Base-by-base conservation (phyloP, 2,888 invertebrate species). In the Melinopterus prodromus region DNA sequence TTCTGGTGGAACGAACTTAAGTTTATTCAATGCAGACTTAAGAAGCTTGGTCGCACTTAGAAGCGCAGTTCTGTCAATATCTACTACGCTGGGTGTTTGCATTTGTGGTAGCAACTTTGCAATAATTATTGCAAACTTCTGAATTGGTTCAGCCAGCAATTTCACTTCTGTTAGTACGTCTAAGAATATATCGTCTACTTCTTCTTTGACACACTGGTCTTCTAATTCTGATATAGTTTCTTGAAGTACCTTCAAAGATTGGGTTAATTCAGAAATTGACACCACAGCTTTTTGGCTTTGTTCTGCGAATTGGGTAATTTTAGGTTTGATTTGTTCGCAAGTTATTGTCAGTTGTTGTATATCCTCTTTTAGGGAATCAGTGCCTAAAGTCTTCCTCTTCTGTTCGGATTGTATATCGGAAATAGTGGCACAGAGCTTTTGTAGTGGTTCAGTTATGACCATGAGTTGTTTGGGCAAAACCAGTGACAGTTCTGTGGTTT, bases 61-160 rank as follows among this genome's bases (percentile, higher is more conserved):
- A n/a, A 74, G 35, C 3, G 35, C n/a, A 35, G 74, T 16, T 37
- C 71, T 71, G 36, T 76, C 76, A 9, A 76, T 71, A 53, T 79
- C 71, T 7, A 71, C 70, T n/a, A 76, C 16, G 35, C 15, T 38
- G 70, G 53, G 71, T 71, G 38, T 70, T 76, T 79, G 70, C n/a
- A 76, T 35, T 38, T 70, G 70, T 16, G 76, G 38, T 71, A 79
- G 15, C 36, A 71, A 36, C n/a, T 69, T 71, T 37, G 71, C 70
- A 5, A 76, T 77, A 16, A 76, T 69, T 71, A 26, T 71, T 26
- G 78, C 70, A 69, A 78, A 71, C 5, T 76, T 38, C 16, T 76
- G 78, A n/a, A 78, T 77, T 14, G 80, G 80, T 71, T 80, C 80
- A 16, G 78, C 80, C 35, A 80, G 36, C 15, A 77, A 70, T 2